These are phyloP conservation scores for Xenentodon cancila DNA, from an alignment of 2,797 vertebrate genomes.

Conservation along the genomic window DNA sequence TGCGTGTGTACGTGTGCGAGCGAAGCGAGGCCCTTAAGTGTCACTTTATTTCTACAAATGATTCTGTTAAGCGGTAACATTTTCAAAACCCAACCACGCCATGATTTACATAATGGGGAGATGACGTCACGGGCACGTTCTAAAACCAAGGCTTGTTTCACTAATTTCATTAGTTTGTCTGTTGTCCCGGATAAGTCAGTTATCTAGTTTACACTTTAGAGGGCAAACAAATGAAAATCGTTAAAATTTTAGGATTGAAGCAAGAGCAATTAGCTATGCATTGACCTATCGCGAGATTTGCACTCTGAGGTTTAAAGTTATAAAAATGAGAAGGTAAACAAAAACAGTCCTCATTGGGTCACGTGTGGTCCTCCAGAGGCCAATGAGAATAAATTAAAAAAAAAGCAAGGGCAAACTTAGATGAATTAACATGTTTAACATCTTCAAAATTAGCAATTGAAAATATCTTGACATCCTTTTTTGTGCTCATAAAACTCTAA, in stretches of 20 bases:
- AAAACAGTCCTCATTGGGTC: no score
- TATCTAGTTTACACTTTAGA: neutral
- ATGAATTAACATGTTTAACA: no score
- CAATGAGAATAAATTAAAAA: no score
- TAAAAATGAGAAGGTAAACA: neutral
- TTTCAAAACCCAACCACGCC: neutral
- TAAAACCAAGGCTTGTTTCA: neutral
- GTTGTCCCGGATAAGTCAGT: neutral
- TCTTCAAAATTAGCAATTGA: no score
- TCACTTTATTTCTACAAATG: neutral
- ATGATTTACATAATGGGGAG: neutral
- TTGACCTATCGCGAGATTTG: neutral
- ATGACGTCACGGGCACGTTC: conserved; percentile 24
- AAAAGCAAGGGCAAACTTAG: no score
- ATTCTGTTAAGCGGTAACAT: neutral
- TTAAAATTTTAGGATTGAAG: neutral
- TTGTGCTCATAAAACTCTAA: no score
- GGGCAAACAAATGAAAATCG: no score
- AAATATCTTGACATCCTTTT: no score
- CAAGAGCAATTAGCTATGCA: neutral
- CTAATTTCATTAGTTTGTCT: no score
- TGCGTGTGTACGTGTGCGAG: neutral
- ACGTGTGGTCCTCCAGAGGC: no score
- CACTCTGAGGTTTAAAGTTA: neutral
- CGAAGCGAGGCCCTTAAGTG: no score